A percentile compares a stretch with the other conserved stretches of the same genome.
Evolutionary conservation across 2,113 vertebrate species (phyloP).

Genomic region (Sporophila hypoxantha): DNA sequence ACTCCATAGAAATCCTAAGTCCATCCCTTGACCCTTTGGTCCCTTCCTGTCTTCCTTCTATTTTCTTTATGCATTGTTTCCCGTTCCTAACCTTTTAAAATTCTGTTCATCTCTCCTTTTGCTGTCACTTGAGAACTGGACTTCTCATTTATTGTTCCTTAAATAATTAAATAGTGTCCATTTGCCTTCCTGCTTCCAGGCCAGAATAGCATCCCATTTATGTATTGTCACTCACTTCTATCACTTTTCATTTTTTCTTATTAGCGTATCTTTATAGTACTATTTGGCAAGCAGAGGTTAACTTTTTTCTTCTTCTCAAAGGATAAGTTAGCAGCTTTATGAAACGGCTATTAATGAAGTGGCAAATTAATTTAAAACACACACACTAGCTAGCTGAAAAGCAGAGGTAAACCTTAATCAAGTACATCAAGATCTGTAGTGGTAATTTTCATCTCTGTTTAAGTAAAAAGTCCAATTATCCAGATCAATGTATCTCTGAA

Average conservation of each 20-base stretch:
- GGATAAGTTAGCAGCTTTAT: neutral
- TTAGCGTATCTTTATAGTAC: neutral
- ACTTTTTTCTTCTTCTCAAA: neutral
- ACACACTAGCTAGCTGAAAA: neutral
- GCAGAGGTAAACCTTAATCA: neutral
- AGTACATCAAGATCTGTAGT: neutral
- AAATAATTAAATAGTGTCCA: constrained; percentile 27
- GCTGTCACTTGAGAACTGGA: neutral
- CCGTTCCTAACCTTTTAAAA: neutral
- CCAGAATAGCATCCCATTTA: neutral
- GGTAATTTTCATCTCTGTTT: neutral
- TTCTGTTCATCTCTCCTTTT: neutral
- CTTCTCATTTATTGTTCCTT: constrained; percentile 22
- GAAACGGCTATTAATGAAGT: neutral
- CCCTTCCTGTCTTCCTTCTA: neutral
- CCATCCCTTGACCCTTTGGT: neutral
- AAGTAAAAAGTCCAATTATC: constrained; percentile 11
- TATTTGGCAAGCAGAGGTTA: neutral
- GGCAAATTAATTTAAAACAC: neutral
- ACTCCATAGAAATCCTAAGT: neutral
- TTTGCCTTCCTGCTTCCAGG: neutral
- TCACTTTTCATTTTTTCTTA: neutral
- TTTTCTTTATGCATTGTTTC: neutral
- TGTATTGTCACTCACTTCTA: neutral
- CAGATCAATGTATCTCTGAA: neutral